Evolutionary conservation across 2,888 invertebrate genomes (phyloP).

Genomic region (Drosophila maculinotata): DNA sequence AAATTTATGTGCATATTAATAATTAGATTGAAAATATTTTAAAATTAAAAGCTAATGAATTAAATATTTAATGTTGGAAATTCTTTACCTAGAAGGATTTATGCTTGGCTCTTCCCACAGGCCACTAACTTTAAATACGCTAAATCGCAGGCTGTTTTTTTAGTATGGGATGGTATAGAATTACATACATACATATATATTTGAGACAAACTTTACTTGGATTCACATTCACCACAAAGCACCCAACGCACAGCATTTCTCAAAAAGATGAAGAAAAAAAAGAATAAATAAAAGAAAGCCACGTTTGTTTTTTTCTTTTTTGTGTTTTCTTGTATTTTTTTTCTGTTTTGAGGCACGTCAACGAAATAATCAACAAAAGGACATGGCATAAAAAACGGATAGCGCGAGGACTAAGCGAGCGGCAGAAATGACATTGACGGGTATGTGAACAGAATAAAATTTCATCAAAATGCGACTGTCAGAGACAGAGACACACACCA

Average conservation of each 20-base stretch:
- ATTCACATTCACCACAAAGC: not conserved
- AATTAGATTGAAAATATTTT: no score
- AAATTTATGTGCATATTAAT: no score
- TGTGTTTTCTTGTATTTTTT: conserved; percentile 9
- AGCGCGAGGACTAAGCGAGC: conserved; percentile 61
- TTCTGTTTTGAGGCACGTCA: conserved; percentile 64
- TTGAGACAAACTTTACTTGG: not conserved
- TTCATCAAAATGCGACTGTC: conserved; percentile 77
- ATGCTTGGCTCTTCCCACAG: no score
- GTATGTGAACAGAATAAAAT: conserved; percentile 80
- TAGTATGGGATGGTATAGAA: no score
- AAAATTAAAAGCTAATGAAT: no score
- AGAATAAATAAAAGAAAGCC: not conserved
- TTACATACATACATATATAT: not conserved
- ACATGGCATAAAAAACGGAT: conserved; percentile 55
- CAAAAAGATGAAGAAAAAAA: not conserved
- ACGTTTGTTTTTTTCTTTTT: conserved; percentile 8
- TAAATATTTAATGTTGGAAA: no score
- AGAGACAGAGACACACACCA: conserved; percentile 55
- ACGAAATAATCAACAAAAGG: conserved; percentile 81
- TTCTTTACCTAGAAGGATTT: no score
- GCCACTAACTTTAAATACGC: no score
- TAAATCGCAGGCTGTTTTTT: no score
- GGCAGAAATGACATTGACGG: conserved; percentile 81
- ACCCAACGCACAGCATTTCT: conserved; percentile 4